Base-by-base conservation (phyloP, 2,113 vertebrate species). In the Ginglymostoma cirratum region DNA sequence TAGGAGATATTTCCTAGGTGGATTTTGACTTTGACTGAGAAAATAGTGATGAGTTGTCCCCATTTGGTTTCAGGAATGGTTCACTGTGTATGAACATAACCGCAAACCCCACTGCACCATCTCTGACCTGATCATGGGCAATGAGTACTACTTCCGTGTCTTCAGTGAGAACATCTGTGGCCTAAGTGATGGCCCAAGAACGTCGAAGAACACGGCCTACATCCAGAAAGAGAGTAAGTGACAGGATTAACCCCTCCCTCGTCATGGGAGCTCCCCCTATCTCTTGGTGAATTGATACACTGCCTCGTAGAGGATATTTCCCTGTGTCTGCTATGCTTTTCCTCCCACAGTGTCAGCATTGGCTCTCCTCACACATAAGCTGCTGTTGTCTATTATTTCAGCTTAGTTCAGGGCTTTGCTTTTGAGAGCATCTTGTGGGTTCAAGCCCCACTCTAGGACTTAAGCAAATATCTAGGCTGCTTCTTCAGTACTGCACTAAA, bases 111-210 rank as follows among this genome's bases (percentile, higher is more conserved):
- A 96, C 97, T 99, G 98, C 96, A 99, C 98, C 0, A 98, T 98
- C 96, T 98, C 98, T 0, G 98, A 99, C 96, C 98, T 99, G 96
- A 97, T 99, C 95, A 98, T 99, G 98, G 99, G 98, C 94, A 99
- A 99, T 1, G 98, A 99, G 96, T 99, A 98, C 96, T 98, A 97
- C 78, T 99, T 99, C 97, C 97, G 98, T 0, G 97, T 99, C 78
- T 98, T 96, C 97, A 98, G 97, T 0, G 98, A 99, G 97, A 99
- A 99, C 97, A 96, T 98, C 96, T 99, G 98, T 1, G 99, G 99
- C 66, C 97, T 98, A 96, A 98, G 99, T 0, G 98, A 99, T 1
- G 96, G 96, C 0, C 96, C 98, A 0, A 97, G 97, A 0, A 1
- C 98, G 96, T 98, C 98, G 97, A 98, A 98, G 97, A 98, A 99